Percentiles rank a stretch among this genome's conserved stretches.
Evolutionary conservation across 2,888 invertebrate genomes (phyloP).

Genomic region (Chalcis sispes): DNA sequence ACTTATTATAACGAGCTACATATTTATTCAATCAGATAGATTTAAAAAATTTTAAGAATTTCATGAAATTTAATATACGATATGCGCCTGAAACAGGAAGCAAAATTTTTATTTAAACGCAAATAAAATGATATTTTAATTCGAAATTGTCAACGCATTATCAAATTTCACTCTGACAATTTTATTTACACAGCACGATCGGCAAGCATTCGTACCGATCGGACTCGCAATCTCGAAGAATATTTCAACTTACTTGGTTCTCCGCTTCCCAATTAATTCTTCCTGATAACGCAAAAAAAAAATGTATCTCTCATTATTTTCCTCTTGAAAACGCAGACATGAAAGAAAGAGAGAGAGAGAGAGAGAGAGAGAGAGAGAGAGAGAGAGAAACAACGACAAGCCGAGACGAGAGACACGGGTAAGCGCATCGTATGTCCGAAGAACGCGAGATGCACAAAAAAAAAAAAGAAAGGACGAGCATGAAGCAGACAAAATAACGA

Average conservation of each 20-base stretch:
- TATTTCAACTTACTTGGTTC: slow-evolving; percentile 13
- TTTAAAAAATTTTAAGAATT: no score
- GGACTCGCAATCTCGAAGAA: neutral
- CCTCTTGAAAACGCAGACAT: slow-evolving; percentile 1
- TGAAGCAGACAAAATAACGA: neutral
- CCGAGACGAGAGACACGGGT: neutral
- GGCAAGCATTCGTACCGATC: neutral
- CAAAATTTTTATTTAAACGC: no score
- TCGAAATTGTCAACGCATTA: no score
- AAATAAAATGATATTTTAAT: no score
- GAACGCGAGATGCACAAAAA: neutral
- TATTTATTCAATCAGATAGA: no score
- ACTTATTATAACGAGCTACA: no score
- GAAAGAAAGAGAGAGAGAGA: neutral
- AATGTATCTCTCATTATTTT: slow-evolving; percentile 35
- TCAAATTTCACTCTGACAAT: no score
- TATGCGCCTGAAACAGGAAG: no score
- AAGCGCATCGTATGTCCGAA: no score
- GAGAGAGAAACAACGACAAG: no score
- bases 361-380: no score
- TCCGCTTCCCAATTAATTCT: slow-evolving; percentile 42
- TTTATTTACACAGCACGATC: neutral
- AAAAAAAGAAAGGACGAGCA: neutral
- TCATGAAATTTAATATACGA: no score
- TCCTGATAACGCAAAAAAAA: slow-evolving; percentile 22